Conservation (phyloP, 64 coral and sea anemone species). For the Porites australiensis region DNA sequence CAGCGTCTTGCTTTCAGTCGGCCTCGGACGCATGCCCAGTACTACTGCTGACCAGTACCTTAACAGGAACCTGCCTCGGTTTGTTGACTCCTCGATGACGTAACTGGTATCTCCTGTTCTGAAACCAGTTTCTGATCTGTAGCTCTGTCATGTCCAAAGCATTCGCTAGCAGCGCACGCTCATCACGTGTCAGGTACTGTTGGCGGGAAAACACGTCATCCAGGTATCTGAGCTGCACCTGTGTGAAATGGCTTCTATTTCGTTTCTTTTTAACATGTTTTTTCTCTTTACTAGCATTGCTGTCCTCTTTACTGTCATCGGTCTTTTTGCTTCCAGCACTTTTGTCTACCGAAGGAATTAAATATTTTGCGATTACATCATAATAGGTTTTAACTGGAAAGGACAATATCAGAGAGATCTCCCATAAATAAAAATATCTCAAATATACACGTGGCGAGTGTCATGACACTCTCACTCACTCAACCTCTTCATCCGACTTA, state of each 20-base stretch:
- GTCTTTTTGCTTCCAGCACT: constrained; percentile 9
- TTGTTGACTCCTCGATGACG: constrained; percentile 81
- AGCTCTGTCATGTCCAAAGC: constrained; percentile 94
- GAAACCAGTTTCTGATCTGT: constrained; percentile 97
- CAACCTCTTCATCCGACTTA: no score
- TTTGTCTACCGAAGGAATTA: background rate
- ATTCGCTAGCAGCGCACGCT: constrained; percentile 78
- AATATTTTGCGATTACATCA: background rate
- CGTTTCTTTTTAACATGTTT: constrained; percentile 76
- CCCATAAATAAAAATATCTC: no score
- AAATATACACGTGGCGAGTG: no score
- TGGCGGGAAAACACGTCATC: constrained; percentile 89
- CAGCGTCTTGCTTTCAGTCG: background rate
- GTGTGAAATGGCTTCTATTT: constrained; percentile 91
- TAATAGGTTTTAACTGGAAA: no score
- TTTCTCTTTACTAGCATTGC: background rate
- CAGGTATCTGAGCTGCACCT: constrained; percentile 86
- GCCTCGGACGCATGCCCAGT: background rate
- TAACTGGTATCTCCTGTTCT: constrained; percentile 94
- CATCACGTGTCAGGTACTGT: constrained; percentile 92
- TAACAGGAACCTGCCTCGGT: constrained; percentile 81
- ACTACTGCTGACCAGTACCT: constrained; percentile 74
- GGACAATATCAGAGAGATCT: no score
- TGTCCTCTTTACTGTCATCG: background rate
- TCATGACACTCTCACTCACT: no score